Evolutionary conservation across 1,140 invertebrate genomes (phyloP).

Genomic region (Oncopeltus fasciatus): DNA sequence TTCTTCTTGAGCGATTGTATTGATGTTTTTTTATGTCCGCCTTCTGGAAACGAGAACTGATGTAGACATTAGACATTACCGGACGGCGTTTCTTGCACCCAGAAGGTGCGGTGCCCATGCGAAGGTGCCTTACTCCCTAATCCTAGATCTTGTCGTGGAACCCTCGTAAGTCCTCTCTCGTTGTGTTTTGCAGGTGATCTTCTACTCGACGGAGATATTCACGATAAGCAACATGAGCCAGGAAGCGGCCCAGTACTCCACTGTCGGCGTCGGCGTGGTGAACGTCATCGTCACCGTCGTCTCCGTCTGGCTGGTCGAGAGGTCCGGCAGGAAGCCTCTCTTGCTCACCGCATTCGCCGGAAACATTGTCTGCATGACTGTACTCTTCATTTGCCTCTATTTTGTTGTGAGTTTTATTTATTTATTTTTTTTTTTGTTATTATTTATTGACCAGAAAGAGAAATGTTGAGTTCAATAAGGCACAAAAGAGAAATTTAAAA

Average conservation of each 20-base stretch:
- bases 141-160: too few relatives aligned
- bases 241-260: constrained; percentile 53
- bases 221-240: constrained; percentile 44
- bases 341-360: not conserved
- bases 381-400: not conserved
- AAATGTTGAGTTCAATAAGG: not conserved
- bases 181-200: constrained; percentile 49
- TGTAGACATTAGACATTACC: too few relatives aligned
- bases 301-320: not conserved
- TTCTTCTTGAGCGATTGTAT: too few relatives aligned
- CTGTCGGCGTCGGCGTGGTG: not conserved
- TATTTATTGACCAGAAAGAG: not conserved
- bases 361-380: not conserved
- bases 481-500: not conserved
- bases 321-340: not conserved
- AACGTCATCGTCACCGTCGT: not conserved
- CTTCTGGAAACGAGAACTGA: too few relatives aligned
- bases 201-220: constrained; percentile 74
- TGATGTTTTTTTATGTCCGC: too few relatives aligned
- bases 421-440: not conserved
- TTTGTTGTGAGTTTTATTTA: not conserved
- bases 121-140: too few relatives aligned
- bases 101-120: too few relatives aligned
- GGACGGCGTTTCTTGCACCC: too few relatives aligned
- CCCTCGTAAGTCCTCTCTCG: too few relatives aligned